Evolutionary conservation across 2,888 invertebrate species (phyloP), one percentile per base, ranked within the genome.

Genomic region (Caenorhabditis auriculariae): DNA sequence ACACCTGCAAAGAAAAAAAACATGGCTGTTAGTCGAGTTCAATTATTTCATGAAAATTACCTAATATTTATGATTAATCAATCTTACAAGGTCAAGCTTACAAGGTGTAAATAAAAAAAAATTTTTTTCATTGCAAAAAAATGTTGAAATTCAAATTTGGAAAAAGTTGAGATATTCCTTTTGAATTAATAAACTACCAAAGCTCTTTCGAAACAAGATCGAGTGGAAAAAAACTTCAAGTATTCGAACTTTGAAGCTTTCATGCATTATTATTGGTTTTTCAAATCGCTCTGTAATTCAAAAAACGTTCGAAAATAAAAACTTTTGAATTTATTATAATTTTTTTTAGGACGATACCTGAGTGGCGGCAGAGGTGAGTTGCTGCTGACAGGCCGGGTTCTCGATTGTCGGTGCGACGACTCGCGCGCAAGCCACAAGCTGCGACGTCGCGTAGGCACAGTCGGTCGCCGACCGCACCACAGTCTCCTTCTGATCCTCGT

Each of bases 371-470:
- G 89, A 89, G 54, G 90, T 89, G 60, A 98, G 84, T 82, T 96
- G 96, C 73, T 91, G 90, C 80, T 95, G 87, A 75, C 86, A 87
- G n/a, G 84, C 84, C 6, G 85, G 85, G 72, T 84, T 85, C 49
- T 84, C 82, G 63, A 87, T 86, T 17, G 87, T 87, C 7, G 87
- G 86, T 1, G 87, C 86, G 15, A 87, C 86, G 46, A 87, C 85
- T 2, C 80, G 69, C 23, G 80, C 77, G 78, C 77, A 75, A 7
- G 80, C 95, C 0, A 98, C 96, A 2, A 98, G 86, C 81, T 96
- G 95, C 38, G 95, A 95, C 4, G 98, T 96, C 5, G 95, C 93
- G 39, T 96, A 85, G 0, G 98, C 98, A 82, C 94, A 94, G 82
- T 93, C 90, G 0, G 95, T 95, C 1, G 98, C 98, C 0, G 93